phyloP scores from a whole-genome alignment of 2,888 invertebrate genomes.

The Pegoplata infirma region DNA sequence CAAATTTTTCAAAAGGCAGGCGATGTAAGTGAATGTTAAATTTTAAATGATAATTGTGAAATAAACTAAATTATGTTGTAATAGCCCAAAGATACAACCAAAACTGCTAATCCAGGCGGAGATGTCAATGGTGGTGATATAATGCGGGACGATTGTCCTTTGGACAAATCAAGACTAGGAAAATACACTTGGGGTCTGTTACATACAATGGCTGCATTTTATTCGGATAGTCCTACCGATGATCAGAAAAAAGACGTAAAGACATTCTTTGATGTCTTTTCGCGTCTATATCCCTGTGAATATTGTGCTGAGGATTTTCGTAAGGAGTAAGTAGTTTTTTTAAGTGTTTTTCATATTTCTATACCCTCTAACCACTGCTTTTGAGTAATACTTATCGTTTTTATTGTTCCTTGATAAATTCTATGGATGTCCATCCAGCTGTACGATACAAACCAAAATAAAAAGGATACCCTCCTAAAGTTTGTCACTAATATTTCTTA shows the following conservation, averaged over 20 bases:
- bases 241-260: conserved; percentile 87
- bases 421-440: too few relatives aligned
- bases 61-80: background rate
- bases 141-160: conserved; percentile 82
- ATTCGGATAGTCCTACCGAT: conserved; percentile 88
- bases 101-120: conserved; percentile 2
- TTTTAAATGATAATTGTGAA: background rate
- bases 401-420: too few relatives aligned
- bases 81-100: conserved; percentile 66
- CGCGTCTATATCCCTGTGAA: conserved; percentile 95
- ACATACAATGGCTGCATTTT: conserved; percentile 98
- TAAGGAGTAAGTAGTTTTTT: conserved; percentile 90
- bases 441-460: too few relatives aligned
- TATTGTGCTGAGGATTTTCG: conserved; percentile 93
- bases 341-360: too few relatives aligned
- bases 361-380: too few relatives aligned
- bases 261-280: conserved; percentile 89
- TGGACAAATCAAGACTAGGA: conserved; percentile 88
- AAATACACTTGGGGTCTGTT: conserved; percentile 94
- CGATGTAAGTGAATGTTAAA: conserved; percentile 66
- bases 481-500: too few relatives aligned
- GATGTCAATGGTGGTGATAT: background rate
- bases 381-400: too few relatives aligned
- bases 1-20: conserved; percentile 72
- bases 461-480: too few relatives aligned